phyloP scores from a whole-genome alignment of 2,113 vertebrate species.

The Aphelocoma coerulescens region DNA sequence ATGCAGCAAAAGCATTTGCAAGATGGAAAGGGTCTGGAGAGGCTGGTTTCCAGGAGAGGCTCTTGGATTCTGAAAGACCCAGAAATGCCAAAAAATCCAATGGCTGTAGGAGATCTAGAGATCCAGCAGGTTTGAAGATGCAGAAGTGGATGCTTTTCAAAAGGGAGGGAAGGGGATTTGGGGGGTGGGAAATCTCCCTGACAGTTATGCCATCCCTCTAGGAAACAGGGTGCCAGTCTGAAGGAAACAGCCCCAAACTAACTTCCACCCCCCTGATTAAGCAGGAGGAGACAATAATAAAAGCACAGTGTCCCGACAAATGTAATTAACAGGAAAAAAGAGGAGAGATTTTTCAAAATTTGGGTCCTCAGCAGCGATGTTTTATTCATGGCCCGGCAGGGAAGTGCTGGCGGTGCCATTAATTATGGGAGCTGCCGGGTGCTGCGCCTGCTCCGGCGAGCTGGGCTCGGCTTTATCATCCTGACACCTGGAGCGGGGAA shows the following conservation, averaged over 20 bases:
- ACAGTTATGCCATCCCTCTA: not conserved
- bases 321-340: slow-evolving; percentile 29
- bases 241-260: not conserved
- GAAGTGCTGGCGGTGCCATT: slow-evolving; percentile 29
- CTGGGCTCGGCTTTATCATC: slow-evolving; percentile 17
- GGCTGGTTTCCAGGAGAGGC: not conserved
- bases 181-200: not conserved
- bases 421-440: slow-evolving; percentile 26
- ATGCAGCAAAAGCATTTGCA: not conserved
- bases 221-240: not conserved
- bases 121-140: not conserved
- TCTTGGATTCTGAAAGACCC: not conserved
- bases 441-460: not conserved
- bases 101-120: not conserved
- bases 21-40: not conserved
- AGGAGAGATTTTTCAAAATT: slow-evolving; percentile 45
- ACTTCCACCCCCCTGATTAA: not conserved
- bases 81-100: not conserved
- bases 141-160: not conserved
- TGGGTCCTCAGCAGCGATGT: slow-evolving; percentile 6
- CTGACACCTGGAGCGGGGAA: not conserved
- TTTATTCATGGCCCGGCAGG: slow-evolving; percentile 63
- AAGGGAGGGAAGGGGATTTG: not conserved
- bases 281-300: not conserved
- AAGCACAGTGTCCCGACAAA: slow-evolving; percentile 11